These are phyloP conservation scores for Tragopan temminckii DNA, from an alignment of 2,797 vertebrate genomes.

Conservation along the genomic window DNA sequence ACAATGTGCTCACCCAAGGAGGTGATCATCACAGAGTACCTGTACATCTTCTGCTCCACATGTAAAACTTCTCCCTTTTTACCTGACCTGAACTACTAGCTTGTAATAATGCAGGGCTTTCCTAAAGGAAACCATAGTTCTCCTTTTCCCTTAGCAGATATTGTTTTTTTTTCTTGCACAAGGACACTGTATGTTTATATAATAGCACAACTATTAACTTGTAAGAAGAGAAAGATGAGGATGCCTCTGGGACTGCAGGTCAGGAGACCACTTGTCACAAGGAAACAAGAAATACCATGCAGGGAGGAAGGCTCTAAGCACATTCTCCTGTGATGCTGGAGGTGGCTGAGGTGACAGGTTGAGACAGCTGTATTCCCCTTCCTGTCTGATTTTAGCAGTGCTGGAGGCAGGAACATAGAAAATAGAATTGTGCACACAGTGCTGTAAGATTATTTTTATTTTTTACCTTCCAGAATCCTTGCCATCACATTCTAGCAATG, in stretches of 20 bases:
- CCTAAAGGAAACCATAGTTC: background rate
- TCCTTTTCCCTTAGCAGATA: background rate
- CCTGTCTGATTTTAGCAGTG: background rate
- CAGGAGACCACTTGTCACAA: background rate
- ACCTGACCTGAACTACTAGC: background rate
- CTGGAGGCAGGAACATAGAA: background rate
- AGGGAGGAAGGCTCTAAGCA: background rate
- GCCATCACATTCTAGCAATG: background rate
- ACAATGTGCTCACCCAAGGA: background rate
- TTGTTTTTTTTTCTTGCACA: background rate
- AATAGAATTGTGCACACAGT: background rate
- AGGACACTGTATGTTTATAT: background rate
- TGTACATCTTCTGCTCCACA: background rate
- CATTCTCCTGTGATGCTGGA: background rate
- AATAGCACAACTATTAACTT: background rate
- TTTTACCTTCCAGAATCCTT: background rate
- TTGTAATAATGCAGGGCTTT: background rate
- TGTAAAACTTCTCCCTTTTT: background rate
- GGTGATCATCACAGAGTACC: background rate
- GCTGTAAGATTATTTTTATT: background rate
- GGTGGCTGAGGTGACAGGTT: background rate
- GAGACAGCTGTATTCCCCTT: background rate
- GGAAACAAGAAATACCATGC: background rate
- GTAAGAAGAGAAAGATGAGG: background rate
- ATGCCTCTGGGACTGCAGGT: accelerated